A percentile compares a stretch with the other conserved stretches of the same genome.
Evolutionary conservation across 2,797 vertebrate genomes (phyloP).

Genomic region (Buceros bicornis): DNA sequence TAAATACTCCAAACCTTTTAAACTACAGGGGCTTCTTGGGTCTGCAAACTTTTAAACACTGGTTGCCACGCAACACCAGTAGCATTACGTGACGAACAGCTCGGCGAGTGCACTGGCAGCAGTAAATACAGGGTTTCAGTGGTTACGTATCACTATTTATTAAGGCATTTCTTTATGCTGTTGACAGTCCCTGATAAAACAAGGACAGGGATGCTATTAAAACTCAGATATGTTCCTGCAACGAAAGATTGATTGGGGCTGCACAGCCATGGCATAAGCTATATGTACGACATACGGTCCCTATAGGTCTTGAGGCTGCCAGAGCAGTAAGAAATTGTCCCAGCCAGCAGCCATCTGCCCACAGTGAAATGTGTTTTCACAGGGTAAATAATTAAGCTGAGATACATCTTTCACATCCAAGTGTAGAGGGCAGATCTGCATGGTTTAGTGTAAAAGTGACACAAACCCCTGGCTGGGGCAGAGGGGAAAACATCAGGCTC

Average conservation of each 20-base stretch:
- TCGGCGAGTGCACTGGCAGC: background rate
- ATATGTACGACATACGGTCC: background rate
- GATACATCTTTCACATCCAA: background rate
- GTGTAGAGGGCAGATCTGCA: background rate
- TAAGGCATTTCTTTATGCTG: slow-evolving; percentile 15
- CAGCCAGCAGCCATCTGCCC: slow-evolving; percentile 3
- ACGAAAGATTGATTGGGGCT: background rate
- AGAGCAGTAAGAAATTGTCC: background rate
- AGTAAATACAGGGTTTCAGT: background rate
- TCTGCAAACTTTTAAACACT: background rate
- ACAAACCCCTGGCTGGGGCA: background rate
- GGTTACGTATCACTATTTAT: slow-evolving; percentile 36
- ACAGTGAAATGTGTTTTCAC: background rate
- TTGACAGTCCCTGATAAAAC: slow-evolving; percentile 12
- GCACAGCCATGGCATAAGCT: background rate
- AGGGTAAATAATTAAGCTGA: background rate
- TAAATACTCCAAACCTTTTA: background rate
- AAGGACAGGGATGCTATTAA: background rate
- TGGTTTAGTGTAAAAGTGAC: background rate
- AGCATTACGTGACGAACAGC: slow-evolving; percentile 36
- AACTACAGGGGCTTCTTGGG: slow-evolving; percentile 16
- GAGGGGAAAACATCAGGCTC: background rate
- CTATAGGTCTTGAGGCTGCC: background rate
- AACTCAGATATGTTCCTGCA: background rate
- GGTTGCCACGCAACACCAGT: slow-evolving; percentile 44